A percentile compares a stretch with the other conserved stretches of the same genome.
Conservation (phyloP, 2,797 vertebrate species). For the Lutjanus argentimaculatus region DNA sequence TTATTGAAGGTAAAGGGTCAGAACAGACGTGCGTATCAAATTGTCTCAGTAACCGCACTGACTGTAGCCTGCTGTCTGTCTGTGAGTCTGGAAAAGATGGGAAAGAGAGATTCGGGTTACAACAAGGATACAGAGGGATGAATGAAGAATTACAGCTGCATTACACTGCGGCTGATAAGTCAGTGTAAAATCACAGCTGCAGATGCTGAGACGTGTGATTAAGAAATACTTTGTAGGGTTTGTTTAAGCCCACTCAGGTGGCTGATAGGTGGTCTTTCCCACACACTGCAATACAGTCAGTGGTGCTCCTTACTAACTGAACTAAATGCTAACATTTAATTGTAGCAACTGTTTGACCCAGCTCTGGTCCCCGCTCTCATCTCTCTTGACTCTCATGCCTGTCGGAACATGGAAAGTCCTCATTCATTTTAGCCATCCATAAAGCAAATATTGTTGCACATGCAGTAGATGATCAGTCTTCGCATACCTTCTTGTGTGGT, state of each 20-base stretch:
- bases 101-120: slow-evolving; percentile 70
- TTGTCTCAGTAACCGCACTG: slow-evolving; percentile 67
- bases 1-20: slow-evolving; percentile 78
- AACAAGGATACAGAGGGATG: slow-evolving; percentile 47
- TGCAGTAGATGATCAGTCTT: slow-evolving; percentile 98
- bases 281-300: not conserved
- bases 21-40: slow-evolving; percentile 71
- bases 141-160: slow-evolving; percentile 81
- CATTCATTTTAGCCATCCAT: slow-evolving; percentile 97
- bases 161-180: slow-evolving; percentile 50
- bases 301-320: slow-evolving; percentile 26
- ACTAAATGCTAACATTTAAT: slow-evolving; percentile 60
- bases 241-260: slow-evolving; percentile 34
- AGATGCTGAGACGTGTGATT: slow-evolving; percentile 33
- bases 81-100: slow-evolving; percentile 70
- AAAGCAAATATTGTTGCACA: slow-evolving; percentile 99
- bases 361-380: slow-evolving; percentile 73
- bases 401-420: slow-evolving; percentile 97
- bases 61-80: slow-evolving; percentile 61
- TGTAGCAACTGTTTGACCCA: slow-evolving; percentile 62
- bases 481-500: slow-evolving; percentile 98
- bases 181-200: slow-evolving; percentile 47
- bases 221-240: slow-evolving; percentile 31
- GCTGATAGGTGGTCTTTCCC: slow-evolving; percentile 35
- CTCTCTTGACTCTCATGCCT: slow-evolving; percentile 92